Conservation (phyloP, 92 coral and sea anemone genomes). For the Paramuricea clavata region DNA sequence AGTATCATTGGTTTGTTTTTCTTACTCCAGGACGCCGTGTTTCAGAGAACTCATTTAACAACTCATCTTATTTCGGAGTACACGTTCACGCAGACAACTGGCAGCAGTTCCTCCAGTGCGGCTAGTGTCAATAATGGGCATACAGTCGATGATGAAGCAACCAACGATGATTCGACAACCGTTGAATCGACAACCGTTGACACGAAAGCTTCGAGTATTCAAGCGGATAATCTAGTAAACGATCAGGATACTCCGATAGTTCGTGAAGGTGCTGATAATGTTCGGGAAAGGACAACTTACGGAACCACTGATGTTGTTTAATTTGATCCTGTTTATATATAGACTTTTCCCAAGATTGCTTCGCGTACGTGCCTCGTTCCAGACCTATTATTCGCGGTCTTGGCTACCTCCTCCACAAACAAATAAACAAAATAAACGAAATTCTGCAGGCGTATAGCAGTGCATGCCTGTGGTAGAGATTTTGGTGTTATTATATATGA, state of each 20-base stretch:
- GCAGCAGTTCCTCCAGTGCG: conserved; percentile 37
- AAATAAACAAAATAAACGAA: too few species aligned
- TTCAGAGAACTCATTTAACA: conserved; percentile 32
- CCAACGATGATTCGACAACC: not conserved
- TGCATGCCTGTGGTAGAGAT: too few species aligned
- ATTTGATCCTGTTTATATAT: too few species aligned
- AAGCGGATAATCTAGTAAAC: not conserved
- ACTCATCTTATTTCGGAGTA: conserved; percentile 26
- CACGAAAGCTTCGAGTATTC: not conserved
- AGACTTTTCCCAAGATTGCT: too few species aligned
- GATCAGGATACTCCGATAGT: not conserved
- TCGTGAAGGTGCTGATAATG: conserved; percentile 8
- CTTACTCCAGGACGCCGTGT: conserved; percentile 26
- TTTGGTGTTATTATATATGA: too few species aligned
- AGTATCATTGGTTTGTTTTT: not conserved
- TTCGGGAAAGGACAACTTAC: conserved; percentile 3
- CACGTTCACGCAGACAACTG: conserved; percentile 32
- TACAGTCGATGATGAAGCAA: not conserved
- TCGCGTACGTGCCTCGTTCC: too few species aligned
- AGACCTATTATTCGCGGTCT: too few species aligned
- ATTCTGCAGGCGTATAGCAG: too few species aligned
- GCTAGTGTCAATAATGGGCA: not conserved
- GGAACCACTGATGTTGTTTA: conserved; percentile 9
- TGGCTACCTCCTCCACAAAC: too few species aligned
- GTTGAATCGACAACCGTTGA: not conserved